These are phyloP conservation scores for Allacma fusca DNA, from an alignment of 2,888 invertebrate species.

Conservation along the genomic window DNA sequence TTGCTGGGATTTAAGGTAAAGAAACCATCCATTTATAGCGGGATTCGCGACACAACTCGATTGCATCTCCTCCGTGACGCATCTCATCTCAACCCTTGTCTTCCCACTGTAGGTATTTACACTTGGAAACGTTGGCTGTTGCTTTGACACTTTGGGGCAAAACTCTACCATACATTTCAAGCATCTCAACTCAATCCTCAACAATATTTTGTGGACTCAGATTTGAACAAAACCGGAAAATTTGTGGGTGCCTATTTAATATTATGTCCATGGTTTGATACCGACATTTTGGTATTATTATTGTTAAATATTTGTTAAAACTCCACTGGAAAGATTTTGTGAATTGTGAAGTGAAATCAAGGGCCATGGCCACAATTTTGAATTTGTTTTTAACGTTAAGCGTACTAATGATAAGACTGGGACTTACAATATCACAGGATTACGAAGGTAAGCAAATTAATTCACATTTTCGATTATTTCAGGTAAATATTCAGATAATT, in stretches of 20 bases:
- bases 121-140: too few relatives aligned
- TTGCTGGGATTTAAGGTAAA: slow-evolving; percentile 3
- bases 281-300: too few relatives aligned
- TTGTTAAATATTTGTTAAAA: neutral
- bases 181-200: too few relatives aligned
- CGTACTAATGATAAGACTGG: neutral
- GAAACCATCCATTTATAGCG: slow-evolving; percentile 16
- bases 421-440: slow-evolving; percentile 12
- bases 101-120: too few relatives aligned
- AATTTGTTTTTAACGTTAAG: neutral
- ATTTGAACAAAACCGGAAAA: too few relatives aligned
- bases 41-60: slow-evolving; percentile 8
- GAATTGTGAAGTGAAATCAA: neutral
- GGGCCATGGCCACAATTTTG: neutral
- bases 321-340: neutral
- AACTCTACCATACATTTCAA: too few relatives aligned
- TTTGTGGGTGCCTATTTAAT: too few relatives aligned
- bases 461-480: neutral
- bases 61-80: slow-evolving; percentile 9
- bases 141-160: too few relatives aligned
- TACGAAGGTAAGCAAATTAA: slow-evolving; percentile 31
- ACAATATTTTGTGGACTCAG: too few relatives aligned
- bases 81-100: neutral
- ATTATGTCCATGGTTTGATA: neutral
- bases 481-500: neutral